phyloP scores from a whole-genome alignment of 1,140 invertebrate species.

The Oncopeltus fasciatus region DNA sequence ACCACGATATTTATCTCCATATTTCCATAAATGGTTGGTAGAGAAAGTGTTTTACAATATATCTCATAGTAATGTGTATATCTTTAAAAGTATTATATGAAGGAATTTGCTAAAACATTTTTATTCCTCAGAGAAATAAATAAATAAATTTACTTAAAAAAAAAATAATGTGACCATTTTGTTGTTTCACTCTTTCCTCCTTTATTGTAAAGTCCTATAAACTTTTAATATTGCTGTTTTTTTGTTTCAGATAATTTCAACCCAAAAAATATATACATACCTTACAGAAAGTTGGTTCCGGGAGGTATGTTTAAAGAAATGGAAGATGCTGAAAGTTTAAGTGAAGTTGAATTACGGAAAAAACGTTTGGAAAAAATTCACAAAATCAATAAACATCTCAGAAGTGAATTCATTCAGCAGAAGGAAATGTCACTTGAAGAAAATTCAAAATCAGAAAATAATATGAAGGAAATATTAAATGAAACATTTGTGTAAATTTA shows the following conservation, averaged over 20 bases:
- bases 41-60: no score
- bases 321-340: neutral
- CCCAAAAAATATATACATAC: neutral
- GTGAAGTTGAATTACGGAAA: neutral
- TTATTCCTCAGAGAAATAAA: no score
- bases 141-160: no score
- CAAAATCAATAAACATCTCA: neutral
- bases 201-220: neutral
- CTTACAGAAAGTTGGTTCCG: neutral
- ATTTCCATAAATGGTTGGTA: no score
- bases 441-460: neutral
- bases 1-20: no score
- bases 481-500: neutral
- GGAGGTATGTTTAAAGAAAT: neutral
- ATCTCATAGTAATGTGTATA: no score
- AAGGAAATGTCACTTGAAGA: neutral
- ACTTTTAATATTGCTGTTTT: neutral
- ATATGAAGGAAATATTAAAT: neutral
- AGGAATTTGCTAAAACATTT: no score
- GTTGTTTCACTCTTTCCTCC: no score
- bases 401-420: neutral
- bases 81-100: no score
- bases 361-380: neutral
- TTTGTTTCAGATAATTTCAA: neutral
- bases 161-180: no score